phyloP scores from a whole-genome alignment of 2,113 vertebrate species.

The Ramphastos sulfuratus region DNA sequence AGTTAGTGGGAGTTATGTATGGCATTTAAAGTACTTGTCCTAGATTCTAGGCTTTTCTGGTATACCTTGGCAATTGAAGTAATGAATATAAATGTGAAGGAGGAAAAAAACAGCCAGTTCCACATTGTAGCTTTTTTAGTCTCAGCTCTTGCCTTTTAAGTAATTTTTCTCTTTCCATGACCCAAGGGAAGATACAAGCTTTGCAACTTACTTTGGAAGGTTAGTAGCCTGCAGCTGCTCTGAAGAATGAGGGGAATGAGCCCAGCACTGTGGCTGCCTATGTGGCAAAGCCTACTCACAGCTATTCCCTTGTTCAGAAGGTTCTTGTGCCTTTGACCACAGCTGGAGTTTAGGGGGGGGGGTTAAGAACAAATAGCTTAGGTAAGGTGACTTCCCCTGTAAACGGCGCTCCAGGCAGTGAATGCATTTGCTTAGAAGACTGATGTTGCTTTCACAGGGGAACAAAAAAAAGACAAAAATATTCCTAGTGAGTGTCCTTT shows the following conservation, averaged over 20 bases:
- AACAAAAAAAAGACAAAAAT: rapidly evolving
- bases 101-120: not conserved
- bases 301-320: not conserved
- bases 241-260: not conserved
- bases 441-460: not conserved
- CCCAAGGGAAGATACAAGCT: not conserved
- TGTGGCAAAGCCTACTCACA: not conserved
- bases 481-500: not conserved
- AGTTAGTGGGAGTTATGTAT: not conserved
- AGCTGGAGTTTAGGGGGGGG: not conserved
- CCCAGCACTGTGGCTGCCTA: not conserved
- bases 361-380: not conserved
- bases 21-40: not conserved
- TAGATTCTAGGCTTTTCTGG: not conserved
- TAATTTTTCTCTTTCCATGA: not conserved
- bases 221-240: not conserved
- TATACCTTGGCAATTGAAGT: not conserved
- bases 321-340: not conserved
- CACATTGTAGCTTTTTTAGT: not conserved
- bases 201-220: not conserved
- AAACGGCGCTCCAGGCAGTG: not conserved
- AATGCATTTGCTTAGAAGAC: not conserved
- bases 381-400: not conserved
- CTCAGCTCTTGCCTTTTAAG: not conserved
- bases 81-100: not conserved